Conservation (phyloP, 2,797 vertebrate species). For the Odontamblyopus lacepedii region DNA sequence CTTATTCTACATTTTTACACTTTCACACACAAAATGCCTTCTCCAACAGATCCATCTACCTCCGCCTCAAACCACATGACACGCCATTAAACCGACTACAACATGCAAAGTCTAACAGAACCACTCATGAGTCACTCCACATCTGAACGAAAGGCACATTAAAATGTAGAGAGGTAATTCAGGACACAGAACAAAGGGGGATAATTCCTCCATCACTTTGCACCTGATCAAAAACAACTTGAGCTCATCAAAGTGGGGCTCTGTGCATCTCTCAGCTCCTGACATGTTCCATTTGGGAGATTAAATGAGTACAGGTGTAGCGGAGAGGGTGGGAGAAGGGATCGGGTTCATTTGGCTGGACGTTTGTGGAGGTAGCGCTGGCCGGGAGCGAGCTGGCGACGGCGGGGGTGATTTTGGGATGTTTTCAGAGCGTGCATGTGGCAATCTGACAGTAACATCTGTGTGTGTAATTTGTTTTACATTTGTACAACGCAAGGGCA, state of each 20-base stretch:
- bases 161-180: slow-evolving; percentile 5
- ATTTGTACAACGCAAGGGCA: background rate
- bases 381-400: background rate
- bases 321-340: background rate
- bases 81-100: background rate
- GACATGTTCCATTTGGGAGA: slow-evolving; percentile 17
- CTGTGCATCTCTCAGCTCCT: slow-evolving; percentile 7
- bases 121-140: slow-evolving; percentile 28
- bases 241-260: slow-evolving; percentile 20
- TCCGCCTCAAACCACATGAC: background rate
- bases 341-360: background rate
- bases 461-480: background rate
- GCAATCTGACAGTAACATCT: background rate
- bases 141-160: slow-evolving; percentile 39
- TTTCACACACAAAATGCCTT: background rate
- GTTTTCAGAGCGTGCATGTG: background rate
- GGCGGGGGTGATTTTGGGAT: background rate
- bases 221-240: slow-evolving; percentile 18
- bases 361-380: background rate
- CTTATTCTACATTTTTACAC: background rate
- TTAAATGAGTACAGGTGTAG: background rate
- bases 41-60: background rate
- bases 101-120: background rate
- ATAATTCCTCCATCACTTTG: slow-evolving; percentile 26
- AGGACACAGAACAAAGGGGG: background rate